Percentiles rank a stretch among this genome's conserved stretches.
These are phyloP conservation scores for Tenthredo mesomela DNA, from an alignment of 2,888 invertebrate species.

Conservation along the genomic window DNA sequence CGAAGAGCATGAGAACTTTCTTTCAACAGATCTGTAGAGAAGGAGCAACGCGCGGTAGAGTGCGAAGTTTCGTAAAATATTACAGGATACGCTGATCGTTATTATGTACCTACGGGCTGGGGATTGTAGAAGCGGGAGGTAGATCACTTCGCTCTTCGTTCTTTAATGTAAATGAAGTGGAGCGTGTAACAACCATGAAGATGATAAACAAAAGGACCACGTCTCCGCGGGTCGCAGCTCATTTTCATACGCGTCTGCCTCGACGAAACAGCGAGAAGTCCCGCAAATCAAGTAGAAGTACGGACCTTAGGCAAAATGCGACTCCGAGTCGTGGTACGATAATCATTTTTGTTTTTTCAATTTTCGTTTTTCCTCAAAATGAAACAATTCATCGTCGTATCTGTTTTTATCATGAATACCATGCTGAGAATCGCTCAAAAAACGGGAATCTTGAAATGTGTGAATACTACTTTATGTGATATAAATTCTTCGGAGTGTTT, in stretches of 20 bases:
- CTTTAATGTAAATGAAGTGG: constrained; percentile 47
- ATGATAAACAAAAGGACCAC: constrained; percentile 51
- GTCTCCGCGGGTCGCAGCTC: constrained; percentile 40
- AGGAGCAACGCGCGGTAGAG: not conserved
- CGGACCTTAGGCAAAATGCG: constrained; percentile 34
- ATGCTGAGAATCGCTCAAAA: not conserved
- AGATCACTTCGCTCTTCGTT: constrained; percentile 4
- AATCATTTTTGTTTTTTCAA: not conserved
- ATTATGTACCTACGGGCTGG: constrained; percentile 14
- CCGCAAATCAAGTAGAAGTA: constrained; percentile 1
- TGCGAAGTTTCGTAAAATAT: constrained; percentile 2
- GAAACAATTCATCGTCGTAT: not conserved
- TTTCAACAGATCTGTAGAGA: not conserved
- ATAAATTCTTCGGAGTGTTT: not conserved
- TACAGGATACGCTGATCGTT: not conserved
- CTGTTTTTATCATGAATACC: not conserved
- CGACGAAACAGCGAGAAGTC: constrained; percentile 19
- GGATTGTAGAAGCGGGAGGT: constrained; percentile 23
- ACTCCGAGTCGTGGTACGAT: constrained; percentile 30
- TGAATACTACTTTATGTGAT: not conserved
- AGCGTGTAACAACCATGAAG: constrained; percentile 52
- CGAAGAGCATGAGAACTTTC: constrained; percentile 8
- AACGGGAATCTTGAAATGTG: not conserved
- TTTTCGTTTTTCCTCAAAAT: not conserved
- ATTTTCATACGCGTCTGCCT: constrained; percentile 44